Evolutionary conservation across 1,140 invertebrate genomes (phyloP), one percentile per base, ranked within the genome.

Genomic region (Schlechtendalia chinensis): DNA sequence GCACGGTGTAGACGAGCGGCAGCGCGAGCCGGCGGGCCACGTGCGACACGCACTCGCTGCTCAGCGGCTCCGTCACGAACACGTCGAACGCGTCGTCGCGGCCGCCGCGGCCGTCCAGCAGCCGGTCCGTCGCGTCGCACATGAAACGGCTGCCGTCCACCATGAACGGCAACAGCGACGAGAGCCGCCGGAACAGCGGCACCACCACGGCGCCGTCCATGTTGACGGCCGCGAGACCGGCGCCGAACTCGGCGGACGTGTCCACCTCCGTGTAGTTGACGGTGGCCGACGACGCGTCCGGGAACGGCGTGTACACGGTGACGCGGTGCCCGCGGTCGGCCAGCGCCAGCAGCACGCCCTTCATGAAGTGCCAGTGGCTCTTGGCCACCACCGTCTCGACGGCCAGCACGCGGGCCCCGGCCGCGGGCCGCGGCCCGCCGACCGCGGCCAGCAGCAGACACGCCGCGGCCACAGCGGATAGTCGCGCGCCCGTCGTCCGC

Each of bases 351-450:
- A 86, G 81, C 5, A 87, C 82, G 27, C 22, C 29, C 5, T 32
- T 84, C 84, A 27, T 87, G 88, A 0, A 88, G 47, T 83, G 72
- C 74, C 83, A 85, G 80, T 87, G 86, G 80, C 85, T 86, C 82
- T 82, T 84, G 8, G 82, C 82, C 0, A 80, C 53, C 27, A 83
- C 79, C 4, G 84, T 83, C 59, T 84, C 82, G 10, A 86, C 17
- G 19, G 82, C 84, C 29, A 86, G 82, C n/a, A 77, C 56, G 12
- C 39, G 32, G 32, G 19, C 56, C 0, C 32, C 12, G 54, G 61
- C 16, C 5, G 1, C 53, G 14, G 39, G 65, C 32, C n/a, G 65
- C 39, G 3, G 32, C 6, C 17, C 4, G 19, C 29, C 17, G 1
- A 27, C 5, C 19, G 19, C 32, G 4, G n/a, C 32, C 32, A 14